phyloP scores from a whole-genome alignment of 1,140 invertebrate species.

The Antheraea pernyi region DNA sequence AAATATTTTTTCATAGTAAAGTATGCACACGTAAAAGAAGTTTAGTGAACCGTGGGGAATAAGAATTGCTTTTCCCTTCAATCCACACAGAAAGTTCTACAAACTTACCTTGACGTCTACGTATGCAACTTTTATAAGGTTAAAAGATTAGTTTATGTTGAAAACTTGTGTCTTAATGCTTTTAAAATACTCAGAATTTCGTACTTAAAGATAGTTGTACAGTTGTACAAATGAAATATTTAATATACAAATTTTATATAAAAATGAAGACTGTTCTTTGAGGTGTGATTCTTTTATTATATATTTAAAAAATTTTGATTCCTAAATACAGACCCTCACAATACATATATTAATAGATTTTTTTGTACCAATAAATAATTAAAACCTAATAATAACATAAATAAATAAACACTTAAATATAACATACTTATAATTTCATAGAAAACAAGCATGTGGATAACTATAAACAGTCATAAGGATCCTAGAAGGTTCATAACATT shows the following conservation, averaged over 20 bases:
- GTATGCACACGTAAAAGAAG: background rate
- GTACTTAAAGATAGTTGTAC: background rate
- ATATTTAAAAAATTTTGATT: no score
- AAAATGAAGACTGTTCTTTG: no score
- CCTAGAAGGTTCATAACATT: no score
- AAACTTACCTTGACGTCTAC: constrained; percentile 34
- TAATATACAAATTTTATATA: background rate
- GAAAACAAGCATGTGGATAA: no score
- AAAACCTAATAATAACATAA: no score
- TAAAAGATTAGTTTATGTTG: constrained; percentile 18
- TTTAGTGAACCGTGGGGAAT: background rate
- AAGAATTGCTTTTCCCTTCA: constrained; percentile 6
- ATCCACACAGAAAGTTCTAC: constrained; percentile 27
- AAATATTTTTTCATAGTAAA: background rate
- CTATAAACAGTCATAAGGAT: no score
- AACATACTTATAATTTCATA: no score
- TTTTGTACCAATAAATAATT: no score
- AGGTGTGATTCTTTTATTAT: no score
- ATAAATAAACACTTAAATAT: no score
- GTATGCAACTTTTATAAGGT: constrained; percentile 38
- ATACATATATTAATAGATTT: no score
- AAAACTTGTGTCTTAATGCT: background rate
- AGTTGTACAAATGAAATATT: background rate
- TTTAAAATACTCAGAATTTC: background rate
- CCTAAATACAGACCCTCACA: no score